A percentile compares a stretch with the other conserved stretches of the same genome.
These are phyloP conservation scores for Diaphora mendica DNA, from an alignment of 2,888 invertebrate species.

Conservation along the genomic window DNA sequence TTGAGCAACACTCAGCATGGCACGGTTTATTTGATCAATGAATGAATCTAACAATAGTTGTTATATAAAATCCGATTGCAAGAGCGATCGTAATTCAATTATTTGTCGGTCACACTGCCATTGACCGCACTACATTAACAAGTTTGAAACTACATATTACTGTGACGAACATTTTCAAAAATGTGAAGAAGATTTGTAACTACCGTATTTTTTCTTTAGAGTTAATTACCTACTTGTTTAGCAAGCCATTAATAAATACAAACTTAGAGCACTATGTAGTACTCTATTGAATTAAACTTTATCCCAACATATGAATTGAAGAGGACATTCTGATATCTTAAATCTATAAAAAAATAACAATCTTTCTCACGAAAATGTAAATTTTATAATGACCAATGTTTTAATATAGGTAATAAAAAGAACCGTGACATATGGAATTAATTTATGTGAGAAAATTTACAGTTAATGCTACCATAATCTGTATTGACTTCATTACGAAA, in stretches of 20 bases:
- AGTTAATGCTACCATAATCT: no score
- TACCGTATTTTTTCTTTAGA: background rate
- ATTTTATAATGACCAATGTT: background rate
- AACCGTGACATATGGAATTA: background rate
- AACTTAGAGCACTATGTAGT: background rate
- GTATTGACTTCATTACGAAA: no score
- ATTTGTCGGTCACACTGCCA: constrained; percentile 46
- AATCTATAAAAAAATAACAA: background rate
- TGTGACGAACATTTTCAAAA: constrained; percentile 22
- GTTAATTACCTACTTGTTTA: background rate
- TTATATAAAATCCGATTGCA: constrained; percentile 44
- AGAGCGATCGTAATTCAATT: constrained; percentile 48
- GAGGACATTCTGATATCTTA: background rate
- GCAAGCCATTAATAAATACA: background rate
- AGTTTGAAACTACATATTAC: constrained; percentile 27
- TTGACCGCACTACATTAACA: constrained; percentile 48
- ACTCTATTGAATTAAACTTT: background rate
- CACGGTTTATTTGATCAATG: constrained; percentile 41
- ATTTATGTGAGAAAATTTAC: background rate
- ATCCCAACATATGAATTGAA: background rate
- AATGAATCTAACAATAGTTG: constrained; percentile 40
- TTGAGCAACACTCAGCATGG: constrained; percentile 33
- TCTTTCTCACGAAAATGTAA: background rate
- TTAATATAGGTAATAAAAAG: background rate
- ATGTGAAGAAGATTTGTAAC: background rate